phyloP scores from a whole-genome alignment of 2,797 vertebrate genomes.

The Leptodactylus fallax region DNA sequence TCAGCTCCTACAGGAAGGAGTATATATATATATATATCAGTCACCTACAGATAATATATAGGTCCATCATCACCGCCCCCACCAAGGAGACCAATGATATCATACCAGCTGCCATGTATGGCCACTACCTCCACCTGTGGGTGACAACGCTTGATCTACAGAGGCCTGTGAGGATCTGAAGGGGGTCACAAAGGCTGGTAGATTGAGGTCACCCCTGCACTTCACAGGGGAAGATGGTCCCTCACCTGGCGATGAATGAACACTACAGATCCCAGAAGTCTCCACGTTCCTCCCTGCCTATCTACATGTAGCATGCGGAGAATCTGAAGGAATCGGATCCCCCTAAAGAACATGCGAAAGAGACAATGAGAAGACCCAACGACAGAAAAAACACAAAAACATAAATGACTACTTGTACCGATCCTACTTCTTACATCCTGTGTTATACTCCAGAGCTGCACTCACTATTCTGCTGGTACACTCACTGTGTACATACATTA shows the following conservation, averaged over 20 bases:
- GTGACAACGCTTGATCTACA: not conserved
- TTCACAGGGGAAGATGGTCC: not conserved
- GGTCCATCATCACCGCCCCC: too few species aligned
- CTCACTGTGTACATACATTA: not conserved
- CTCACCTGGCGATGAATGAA: constrained; percentile 90
- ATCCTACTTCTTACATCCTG: not conserved
- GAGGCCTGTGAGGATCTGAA: too few species aligned
- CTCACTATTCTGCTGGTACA: not conserved
- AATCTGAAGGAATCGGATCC: constrained; percentile 90
- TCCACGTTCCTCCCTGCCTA: constrained; percentile 89
- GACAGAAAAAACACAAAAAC: not conserved
- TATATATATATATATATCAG: too few species aligned
- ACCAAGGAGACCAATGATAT: too few species aligned
- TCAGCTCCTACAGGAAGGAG: constrained; percentile 81
- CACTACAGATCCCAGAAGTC: constrained; percentile 88
- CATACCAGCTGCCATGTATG: too few species aligned
- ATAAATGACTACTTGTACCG: not conserved
- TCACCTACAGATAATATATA: too few species aligned
- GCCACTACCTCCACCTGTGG: not conserved
- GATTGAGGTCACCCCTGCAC: not conserved
- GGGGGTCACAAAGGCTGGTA: too few species aligned
- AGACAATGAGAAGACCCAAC: not conserved
- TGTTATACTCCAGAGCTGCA: not conserved
- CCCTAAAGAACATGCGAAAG: constrained; percentile 70
- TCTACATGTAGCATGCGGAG: constrained; percentile 91